Evolutionary conservation across 2,797 vertebrate genomes (phyloP).

Genomic region (Pristis pectinata): DNA sequence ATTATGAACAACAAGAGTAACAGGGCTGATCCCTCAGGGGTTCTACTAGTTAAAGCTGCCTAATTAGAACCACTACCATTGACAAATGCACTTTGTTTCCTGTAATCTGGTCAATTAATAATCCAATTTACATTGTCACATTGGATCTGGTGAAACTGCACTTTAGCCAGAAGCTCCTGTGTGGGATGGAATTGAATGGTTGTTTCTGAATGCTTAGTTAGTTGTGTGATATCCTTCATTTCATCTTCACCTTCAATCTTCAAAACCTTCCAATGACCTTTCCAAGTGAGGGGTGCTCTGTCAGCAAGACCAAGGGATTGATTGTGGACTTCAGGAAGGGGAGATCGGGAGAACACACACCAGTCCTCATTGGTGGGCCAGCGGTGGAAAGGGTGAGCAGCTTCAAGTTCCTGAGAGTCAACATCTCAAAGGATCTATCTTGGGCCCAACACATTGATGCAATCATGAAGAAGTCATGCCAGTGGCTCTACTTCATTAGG

Average conservation of each 20-base stretch:
- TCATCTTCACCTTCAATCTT: not conserved
- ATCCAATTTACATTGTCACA: not conserved
- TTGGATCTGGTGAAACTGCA: not conserved
- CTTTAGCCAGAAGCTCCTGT: not conserved
- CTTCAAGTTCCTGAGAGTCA: too few relatives aligned
- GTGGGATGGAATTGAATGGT: not conserved
- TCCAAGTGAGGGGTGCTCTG: too few relatives aligned
- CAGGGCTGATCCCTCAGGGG: not conserved
- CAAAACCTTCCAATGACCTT: not conserved
- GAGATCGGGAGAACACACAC: too few relatives aligned
- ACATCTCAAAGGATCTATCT: too few relatives aligned
- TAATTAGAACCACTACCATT: slow-evolving; percentile 28
- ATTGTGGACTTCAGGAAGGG: too few relatives aligned
- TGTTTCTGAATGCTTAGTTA: not conserved
- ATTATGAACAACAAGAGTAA: not conserved
- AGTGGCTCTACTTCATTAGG: too few relatives aligned
- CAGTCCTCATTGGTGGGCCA: too few relatives aligned
- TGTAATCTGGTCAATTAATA: slow-evolving; percentile 29
- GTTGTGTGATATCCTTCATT: not conserved
- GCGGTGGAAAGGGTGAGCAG: too few relatives aligned
- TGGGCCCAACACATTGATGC: too few relatives aligned
- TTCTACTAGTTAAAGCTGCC: not conserved
- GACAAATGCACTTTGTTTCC: not conserved
- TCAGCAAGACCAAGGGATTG: too few relatives aligned
- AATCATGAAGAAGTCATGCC: too few relatives aligned